These are phyloP conservation scores for Streptopelia turtur DNA, from an alignment of 2,797 vertebrate species.

Conservation along the genomic window DNA sequence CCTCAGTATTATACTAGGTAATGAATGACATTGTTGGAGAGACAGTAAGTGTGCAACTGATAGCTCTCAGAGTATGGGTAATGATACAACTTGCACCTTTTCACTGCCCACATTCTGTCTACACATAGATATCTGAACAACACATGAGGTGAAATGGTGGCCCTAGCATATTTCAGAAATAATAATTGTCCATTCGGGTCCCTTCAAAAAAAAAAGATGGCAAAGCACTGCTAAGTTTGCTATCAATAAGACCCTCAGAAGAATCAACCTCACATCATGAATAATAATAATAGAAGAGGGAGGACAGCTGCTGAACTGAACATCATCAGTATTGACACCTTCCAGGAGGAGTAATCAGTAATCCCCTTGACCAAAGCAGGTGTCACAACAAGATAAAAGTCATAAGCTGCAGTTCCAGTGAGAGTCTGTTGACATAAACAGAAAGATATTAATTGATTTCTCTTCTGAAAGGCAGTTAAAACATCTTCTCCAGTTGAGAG, in stretches of 20 bases:
- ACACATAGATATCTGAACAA: neutral
- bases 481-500: neutral
- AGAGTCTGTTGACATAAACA: neutral
- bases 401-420: neutral
- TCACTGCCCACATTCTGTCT: slow-evolving; percentile 18
- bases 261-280: neutral
- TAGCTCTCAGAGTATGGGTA: slow-evolving; percentile 46
- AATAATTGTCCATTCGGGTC: slow-evolving; percentile 24
- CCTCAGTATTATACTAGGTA: neutral
- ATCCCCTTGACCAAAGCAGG: slow-evolving; percentile 38
- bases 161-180: neutral
- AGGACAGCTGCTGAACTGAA: slow-evolving; percentile 33
- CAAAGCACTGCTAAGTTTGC: slow-evolving; percentile 23
- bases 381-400: slow-evolving; percentile 53
- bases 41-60: slow-evolving; percentile 19
- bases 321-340: slow-evolving; percentile 38
- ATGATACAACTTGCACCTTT: slow-evolving; percentile 39
- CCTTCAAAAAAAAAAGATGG: slow-evolving; percentile 6
- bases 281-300: slow-evolving; percentile 39
- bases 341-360: slow-evolving; percentile 19
- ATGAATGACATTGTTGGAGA: neutral
- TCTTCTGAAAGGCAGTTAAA: neutral
- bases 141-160: slow-evolving; percentile 22
- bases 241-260: neutral
- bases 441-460: slow-evolving; percentile 1